Evolutionary conservation across 2,113 vertebrate genomes (phyloP).

Genomic region (Leuciscus idus): DNA sequence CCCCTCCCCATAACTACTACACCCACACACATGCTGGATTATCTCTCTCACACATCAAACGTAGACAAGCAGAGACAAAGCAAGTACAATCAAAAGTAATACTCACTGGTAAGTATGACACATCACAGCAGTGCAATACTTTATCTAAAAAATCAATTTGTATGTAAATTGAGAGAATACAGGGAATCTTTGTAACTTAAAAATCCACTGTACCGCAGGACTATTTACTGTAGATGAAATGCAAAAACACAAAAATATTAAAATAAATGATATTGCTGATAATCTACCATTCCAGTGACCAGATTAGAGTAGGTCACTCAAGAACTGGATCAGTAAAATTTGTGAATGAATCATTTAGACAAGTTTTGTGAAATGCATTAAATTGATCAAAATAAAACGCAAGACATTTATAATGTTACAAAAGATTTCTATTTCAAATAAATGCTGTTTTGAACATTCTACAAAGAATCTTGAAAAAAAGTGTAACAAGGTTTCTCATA

Average conservation of each 20-base stretch:
- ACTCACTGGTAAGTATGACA: not conserved
- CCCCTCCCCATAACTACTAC: not conserved
- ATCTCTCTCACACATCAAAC: not conserved
- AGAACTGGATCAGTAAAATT: too few relatives aligned
- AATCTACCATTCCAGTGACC: not conserved
- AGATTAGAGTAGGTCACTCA: too few relatives aligned
- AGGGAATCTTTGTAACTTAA: not conserved
- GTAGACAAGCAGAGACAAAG: not conserved
- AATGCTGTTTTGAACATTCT: too few relatives aligned
- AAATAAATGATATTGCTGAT: not conserved
- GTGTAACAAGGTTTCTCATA: too few relatives aligned
- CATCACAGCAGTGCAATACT: not conserved
- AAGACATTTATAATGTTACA: too few relatives aligned
- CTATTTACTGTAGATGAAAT: not conserved
- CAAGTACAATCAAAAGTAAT: not conserved
- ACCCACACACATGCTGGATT: constrained; percentile 4
- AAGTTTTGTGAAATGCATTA: too few relatives aligned
- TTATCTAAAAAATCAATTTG: not conserved
- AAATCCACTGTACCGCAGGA: too few relatives aligned
- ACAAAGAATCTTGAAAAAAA: not conserved
- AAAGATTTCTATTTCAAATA: too few relatives aligned
- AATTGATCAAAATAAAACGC: too few relatives aligned
- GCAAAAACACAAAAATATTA: not conserved
- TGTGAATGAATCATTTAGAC: too few relatives aligned
- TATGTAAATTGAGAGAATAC: not conserved